Evolutionary conservation across 2,113 vertebrate genomes (phyloP), one percentile per base, ranked within the genome.

Genomic region (Albula glossodonta): DNA sequence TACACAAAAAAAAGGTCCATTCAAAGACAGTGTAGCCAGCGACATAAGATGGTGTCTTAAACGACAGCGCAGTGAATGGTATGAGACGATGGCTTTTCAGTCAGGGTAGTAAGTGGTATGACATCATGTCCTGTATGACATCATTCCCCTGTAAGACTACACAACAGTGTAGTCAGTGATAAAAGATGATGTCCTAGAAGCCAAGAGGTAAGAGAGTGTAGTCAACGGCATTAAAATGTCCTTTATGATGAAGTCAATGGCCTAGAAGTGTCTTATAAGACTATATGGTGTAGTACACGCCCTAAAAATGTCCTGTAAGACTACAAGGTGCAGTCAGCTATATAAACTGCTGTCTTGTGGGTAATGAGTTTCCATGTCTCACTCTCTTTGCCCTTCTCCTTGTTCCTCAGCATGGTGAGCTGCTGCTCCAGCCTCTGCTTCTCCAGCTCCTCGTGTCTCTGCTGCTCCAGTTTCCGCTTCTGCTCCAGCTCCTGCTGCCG

Each of bases 321-420:
- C 4, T 19, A 63, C 3, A 56, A 56, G 7, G 53, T 12, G 8
- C 53, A 56, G 53, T 7, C 12, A 56, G 31, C 12, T 1, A 56
- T 56, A 12, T 12, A 1, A 7, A 56, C 53, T 56, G 8, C 12
- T 3, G 53, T 56, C 53, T 56, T 41, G 31, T 41, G 31, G 31
- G 31, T 41, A 41, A 41, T 41, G 31, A 41, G 63, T 8, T 22
- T n/a, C 66, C 51, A 41, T 41, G 19, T 8, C 95, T 93, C 92
- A 97, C 96, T 97, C 91, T 96, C 96, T 90, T 96, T 96, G 94
- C 96, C 95, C 88, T 96, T 96, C 90, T 96, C 96, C 91, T 96
- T 96, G 92, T 96, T 95, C 25, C 95, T 91, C 41, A 96, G 93
- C 90, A 96, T 93, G 25, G 96, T 93, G 84, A 97, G 94, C 91